phyloP scores from a whole-genome alignment of 2,888 invertebrate species.

The Ennomos erosarius region DNA sequence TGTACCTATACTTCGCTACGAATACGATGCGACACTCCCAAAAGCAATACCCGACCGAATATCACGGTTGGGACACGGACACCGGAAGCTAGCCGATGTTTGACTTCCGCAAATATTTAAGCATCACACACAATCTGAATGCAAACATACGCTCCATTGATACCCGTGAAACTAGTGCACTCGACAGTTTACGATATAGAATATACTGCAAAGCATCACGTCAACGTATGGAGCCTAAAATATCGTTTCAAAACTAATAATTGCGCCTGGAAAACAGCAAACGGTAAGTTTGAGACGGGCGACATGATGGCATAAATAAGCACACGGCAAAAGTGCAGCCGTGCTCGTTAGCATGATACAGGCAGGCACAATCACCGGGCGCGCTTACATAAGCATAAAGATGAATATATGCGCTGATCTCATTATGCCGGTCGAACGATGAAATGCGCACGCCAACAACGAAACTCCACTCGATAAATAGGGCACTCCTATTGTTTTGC shows the following conservation, averaged over 20 bases:
- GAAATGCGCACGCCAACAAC: constrained; percentile 62
- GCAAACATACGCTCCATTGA: constrained; percentile 40
- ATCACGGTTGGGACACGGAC: constrained; percentile 45
- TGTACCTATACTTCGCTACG: constrained; percentile 25
- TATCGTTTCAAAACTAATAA: neutral
- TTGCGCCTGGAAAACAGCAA: constrained; percentile 13
- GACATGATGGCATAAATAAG: constrained; percentile 25
- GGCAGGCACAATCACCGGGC: constrained; percentile 43
- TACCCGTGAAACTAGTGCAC: constrained; percentile 21
- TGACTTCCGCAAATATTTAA: constrained; percentile 62
- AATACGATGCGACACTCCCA: constrained; percentile 30
- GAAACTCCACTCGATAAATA: constrained; percentile 61
- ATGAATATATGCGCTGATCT: constrained; percentile 61
- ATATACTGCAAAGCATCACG: neutral
- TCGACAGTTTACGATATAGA: constrained; percentile 16
- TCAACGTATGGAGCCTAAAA: neutral
- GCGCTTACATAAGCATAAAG: constrained; percentile 52
- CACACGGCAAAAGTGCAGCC: constrained; percentile 29
- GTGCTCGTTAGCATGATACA: constrained; percentile 51
- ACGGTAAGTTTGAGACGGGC: constrained; percentile 6
- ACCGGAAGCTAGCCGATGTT: constrained; percentile 54
- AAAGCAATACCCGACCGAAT: constrained; percentile 48
- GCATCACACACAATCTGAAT: constrained; percentile 48
- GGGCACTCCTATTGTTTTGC: constrained; percentile 63
- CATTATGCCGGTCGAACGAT: constrained; percentile 64